Base-by-base conservation (phyloP, 92 coral and sea anemone genomes). In the Chrysogorgia sp. region DNA sequence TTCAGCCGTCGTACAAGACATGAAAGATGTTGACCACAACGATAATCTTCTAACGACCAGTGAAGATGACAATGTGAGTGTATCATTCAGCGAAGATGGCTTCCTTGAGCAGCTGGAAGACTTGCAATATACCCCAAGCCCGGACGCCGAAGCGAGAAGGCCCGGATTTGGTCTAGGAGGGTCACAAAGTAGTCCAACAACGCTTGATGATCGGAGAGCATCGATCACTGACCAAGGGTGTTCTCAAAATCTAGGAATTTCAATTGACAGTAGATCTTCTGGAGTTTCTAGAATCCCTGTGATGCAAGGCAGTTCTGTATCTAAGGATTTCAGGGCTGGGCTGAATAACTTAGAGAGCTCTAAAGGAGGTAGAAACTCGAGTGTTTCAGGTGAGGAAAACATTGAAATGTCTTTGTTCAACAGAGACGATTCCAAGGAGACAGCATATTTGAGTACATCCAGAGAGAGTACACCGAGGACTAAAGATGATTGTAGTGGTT, bases 71-170 rank as follows among this genome's bases (percentile, higher is more conserved):
- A 52, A 64, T 13, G 35, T 65, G 0, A 50, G 64, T 53, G 59
- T 72, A 34, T 17, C 63, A 23, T 72, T 72, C 34, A 72, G 79
- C 24, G 79, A 72, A 32, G 79, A 72, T 56, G 65, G 64, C n/a
- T 72, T 72, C 34, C 65, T 72, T n/a, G 79, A 72, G 49, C 48
- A 72, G 22, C 17, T 72, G 8, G 79, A 72, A 56, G 79, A 72
- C 33, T 52, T 40, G 31, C 21, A 14, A 17, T 72, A 72, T 53
- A 72, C 79, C 7, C 79, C 79, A 33, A 72, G 79, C 25, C 63
- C 79, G 19, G 79, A 72, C 13, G 19, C 65, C 26, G 64, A 72
- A 2, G 79, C 32, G 30, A 72, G 52, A 31, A 19, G 63, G 33
- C 34, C 63, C 31, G 34, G 47, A 48, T 40, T 10, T 17, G 1